Conservation (phyloP, 2,797 vertebrate genomes). For the Spheniscus humboldti region DNA sequence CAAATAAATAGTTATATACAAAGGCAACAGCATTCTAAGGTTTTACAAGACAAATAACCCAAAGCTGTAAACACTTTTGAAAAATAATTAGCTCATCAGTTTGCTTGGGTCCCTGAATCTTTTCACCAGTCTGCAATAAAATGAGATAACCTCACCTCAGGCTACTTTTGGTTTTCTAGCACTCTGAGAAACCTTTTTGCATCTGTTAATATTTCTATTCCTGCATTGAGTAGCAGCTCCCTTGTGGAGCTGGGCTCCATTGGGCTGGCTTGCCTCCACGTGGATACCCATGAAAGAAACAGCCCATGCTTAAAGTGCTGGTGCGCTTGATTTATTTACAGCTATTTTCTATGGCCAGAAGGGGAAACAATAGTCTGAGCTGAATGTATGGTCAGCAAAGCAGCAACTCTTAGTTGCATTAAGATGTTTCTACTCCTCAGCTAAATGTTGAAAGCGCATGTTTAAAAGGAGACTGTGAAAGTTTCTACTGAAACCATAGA, state of each 20-base stretch:
- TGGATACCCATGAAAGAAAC: not conserved
- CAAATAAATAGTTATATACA: not conserved
- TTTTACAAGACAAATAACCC: not conserved
- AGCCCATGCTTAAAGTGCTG: not conserved
- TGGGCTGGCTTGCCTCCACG: not conserved
- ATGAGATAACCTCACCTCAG: not conserved
- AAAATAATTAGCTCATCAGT: not conserved
- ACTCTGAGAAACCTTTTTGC: not conserved
- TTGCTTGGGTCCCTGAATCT: not conserved
- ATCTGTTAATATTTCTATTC: conserved; percentile 1
- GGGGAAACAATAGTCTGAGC: not conserved
- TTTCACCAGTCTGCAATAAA: not conserved
- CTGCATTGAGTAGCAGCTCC: not conserved
- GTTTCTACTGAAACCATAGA: not conserved
- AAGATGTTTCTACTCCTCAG: not conserved
- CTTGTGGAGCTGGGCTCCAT: not conserved
- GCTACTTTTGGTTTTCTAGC: not conserved
- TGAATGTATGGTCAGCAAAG: not conserved
- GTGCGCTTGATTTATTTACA: not conserved
- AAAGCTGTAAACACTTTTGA: not conserved
- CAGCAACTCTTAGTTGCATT: not conserved
- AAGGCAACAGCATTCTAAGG: not conserved
- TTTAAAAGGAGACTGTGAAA: not conserved
- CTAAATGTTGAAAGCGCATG: not conserved
- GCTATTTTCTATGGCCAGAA: not conserved